Conservation (phyloP, 2,113 vertebrate species). For the Kryptolebias marmoratus region DNA sequence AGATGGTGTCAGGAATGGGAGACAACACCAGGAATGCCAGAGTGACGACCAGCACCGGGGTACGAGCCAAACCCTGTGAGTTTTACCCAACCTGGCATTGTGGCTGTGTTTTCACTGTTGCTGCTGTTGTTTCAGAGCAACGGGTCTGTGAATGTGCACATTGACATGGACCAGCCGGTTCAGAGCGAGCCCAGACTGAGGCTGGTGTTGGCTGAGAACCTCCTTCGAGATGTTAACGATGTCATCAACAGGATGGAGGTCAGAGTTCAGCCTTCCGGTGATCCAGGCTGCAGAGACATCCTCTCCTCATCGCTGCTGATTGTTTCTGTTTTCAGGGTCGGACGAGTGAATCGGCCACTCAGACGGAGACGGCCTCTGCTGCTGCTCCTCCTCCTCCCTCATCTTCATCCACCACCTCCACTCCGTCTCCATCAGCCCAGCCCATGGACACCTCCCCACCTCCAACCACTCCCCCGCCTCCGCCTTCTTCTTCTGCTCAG, state of each 20-base stretch:
- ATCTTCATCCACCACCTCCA: slow-evolving; percentile 76
- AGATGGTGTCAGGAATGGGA: slow-evolving; percentile 83
- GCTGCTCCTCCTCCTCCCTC: slow-evolving; percentile 61
- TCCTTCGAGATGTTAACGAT: slow-evolving; percentile 87
- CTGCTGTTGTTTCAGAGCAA: slow-evolving; percentile 73
- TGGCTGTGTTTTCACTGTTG: background rate
- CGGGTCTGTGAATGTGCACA: slow-evolving; percentile 89
- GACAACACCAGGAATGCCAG: slow-evolving; percentile 81
- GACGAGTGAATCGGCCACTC: slow-evolving; percentile 58
- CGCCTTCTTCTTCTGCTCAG: slow-evolving; percentile 67
- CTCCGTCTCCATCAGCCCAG: slow-evolving; percentile 77
- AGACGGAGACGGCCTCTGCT: slow-evolving; percentile 54
- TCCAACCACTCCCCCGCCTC: slow-evolving; percentile 73
- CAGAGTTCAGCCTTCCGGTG: background rate
- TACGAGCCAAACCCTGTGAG: slow-evolving; percentile 46
- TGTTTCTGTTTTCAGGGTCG: slow-evolving; percentile 60
- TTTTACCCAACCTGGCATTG: background rate
- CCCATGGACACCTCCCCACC: slow-evolving; percentile 83
- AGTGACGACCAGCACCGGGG: slow-evolving; percentile 82
- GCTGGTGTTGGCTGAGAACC: slow-evolving; percentile 88
- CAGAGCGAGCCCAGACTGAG: slow-evolving; percentile 91
- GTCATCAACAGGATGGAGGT: slow-evolving; percentile 89
- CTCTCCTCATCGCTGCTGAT: accelerated
- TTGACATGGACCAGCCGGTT: slow-evolving; percentile 87
- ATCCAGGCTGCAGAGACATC: background rate